Evolutionary conservation across 2,113 vertebrate species (phyloP), one percentile per base, ranked within the genome.

Genomic region (Dipodomys ordii): DNA sequence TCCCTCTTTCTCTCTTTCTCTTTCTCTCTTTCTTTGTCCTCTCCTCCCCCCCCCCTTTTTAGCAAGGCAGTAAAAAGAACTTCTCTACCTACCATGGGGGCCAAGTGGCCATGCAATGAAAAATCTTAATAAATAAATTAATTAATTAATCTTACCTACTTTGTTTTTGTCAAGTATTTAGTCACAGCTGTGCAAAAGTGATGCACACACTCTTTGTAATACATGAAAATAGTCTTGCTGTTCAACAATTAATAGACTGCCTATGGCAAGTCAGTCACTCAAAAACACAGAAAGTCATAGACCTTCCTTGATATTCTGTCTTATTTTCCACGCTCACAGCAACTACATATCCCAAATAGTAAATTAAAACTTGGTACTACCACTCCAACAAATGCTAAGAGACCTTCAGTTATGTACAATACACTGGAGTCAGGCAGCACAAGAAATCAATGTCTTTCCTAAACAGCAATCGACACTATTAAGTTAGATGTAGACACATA

Each of bases 401-500:
- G 83, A 89, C 62, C 91, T 91, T 93, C 57, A 71, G n/a, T 25
- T 76, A 28, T 6, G 13, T 7, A 87, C 7, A 73, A 80, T 25
- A 94, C 39, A 35, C 6, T 35, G 9, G 46, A 60, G 15, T 57
- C 16, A 57, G 60, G 0, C 2, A 28, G n/a, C 27, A 80, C 1
- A 94, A 25, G 39, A 92, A 87, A 91, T 35, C 12, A 1, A 77
- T 72, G 20, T 25, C 64, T 25, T 89, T 80, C 60, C 87, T 80
- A 84, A 84, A 69, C 53, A 91, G 68, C 87, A 93, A 78, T 69
- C 28, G 60, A 49, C 79, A 67, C 81, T 80, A 0, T 81, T 87
- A 92, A 65, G 32, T 80, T 78, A 95, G 87, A 84, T 65, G 25
- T n/a, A 53, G 91, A 93, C 49, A 87, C 30, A 67, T 86, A 67